Conservation (phyloP, 2,888 invertebrate species). For the Plebejus anna region DNA sequence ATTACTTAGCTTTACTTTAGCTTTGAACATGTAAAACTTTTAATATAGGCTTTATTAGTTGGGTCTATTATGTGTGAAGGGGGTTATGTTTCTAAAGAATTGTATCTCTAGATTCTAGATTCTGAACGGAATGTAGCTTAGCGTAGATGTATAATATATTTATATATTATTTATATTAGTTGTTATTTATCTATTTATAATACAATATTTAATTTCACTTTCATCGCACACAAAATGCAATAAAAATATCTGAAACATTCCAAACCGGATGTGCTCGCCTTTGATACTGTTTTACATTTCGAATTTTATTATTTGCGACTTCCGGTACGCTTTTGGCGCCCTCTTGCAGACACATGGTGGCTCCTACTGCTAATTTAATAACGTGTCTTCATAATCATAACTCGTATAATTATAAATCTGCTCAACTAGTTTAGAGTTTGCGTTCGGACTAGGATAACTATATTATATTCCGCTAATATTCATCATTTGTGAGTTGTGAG, state of each 20-base stretch:
- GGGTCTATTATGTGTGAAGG: neutral
- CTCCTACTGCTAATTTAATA: neutral
- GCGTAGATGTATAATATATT: too few relatives aligned
- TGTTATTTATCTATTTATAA: too few relatives aligned
- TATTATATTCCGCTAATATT: too few relatives aligned
- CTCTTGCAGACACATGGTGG: slow-evolving; percentile 17
- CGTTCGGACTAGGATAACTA: too few relatives aligned
- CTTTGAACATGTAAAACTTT: neutral
- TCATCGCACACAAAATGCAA: neutral
- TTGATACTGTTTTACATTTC: slow-evolving; percentile 22
- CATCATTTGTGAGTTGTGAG: too few relatives aligned
- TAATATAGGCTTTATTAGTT: neutral
- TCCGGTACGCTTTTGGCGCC: slow-evolving; percentile 14
- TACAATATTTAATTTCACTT: neutral
- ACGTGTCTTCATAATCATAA: too few relatives aligned
- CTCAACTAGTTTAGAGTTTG: too few relatives aligned
- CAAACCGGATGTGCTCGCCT: slow-evolving; percentile 19
- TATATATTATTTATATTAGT: too few relatives aligned
- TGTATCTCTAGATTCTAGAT: too few relatives aligned
- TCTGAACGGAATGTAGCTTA: too few relatives aligned
- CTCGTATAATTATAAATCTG: too few relatives aligned
- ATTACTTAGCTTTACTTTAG: neutral
- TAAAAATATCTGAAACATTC: slow-evolving; percentile 1
- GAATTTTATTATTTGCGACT: slow-evolving; percentile 25
- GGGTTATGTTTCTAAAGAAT: too few relatives aligned